Percentiles rank a stretch among this genome's conserved stretches.
Evolutionary conservation across 2,888 invertebrate species (phyloP).

Genomic region (Leucophenga maculata): DNA sequence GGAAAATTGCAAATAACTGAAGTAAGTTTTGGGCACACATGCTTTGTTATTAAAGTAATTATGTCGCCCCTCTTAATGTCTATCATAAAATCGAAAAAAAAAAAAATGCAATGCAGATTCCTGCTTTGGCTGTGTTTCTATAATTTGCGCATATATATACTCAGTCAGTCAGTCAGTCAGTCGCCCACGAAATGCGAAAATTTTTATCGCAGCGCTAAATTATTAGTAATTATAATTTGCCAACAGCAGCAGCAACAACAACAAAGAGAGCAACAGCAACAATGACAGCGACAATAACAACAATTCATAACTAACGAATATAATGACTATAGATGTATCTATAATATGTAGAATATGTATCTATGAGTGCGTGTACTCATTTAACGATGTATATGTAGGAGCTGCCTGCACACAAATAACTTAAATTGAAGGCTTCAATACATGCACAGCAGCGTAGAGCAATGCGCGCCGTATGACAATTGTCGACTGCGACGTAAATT

Average conservation of each 20-base stretch:
- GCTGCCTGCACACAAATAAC: not conserved
- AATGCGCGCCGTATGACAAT: conserved; percentile 44
- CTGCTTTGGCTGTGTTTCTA: too few relatives aligned
- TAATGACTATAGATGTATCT: conserved; percentile 1
- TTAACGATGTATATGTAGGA: conserved; percentile 9
- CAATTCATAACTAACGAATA: not conserved
- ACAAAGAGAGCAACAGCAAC: not conserved
- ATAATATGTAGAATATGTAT: conserved; percentile 2
- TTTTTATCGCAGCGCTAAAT: conserved; percentile 18
- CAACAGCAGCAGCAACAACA: conserved; percentile 12
- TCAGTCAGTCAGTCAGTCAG: not conserved
- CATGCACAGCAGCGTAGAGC: conserved; percentile 22
- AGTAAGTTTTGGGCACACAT: too few relatives aligned
- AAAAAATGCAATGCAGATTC: too few relatives aligned
- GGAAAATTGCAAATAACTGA: too few relatives aligned
- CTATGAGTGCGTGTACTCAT: conserved; percentile 12
- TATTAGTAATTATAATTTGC: conserved; percentile 24
- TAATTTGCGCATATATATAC: too few relatives aligned
- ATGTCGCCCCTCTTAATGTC: too few relatives aligned
- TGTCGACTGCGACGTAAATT: conserved; percentile 53
- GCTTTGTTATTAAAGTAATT: too few relatives aligned
- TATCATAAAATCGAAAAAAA: too few relatives aligned
- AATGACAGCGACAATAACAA: not conserved
- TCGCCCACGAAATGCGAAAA: conserved; percentile 16
- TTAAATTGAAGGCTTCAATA: conserved; percentile 17